Evolutionary conservation across 2,797 vertebrate genomes (phyloP).

Genomic region (Eutrigla gurnardus): DNA sequence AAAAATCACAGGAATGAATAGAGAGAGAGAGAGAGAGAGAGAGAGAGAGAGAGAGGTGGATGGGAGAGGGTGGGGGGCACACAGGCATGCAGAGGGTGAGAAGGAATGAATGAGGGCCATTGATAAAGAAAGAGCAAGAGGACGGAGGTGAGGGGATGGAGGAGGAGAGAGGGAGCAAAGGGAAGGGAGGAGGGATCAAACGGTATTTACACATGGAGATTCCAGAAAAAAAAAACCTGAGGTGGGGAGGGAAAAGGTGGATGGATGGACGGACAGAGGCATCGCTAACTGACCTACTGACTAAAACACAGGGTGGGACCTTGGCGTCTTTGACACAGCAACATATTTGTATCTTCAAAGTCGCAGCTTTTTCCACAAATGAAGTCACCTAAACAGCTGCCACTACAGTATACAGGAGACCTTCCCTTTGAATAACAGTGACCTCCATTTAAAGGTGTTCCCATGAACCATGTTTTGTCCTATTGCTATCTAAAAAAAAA

Average conservation of each 20-base stretch:
- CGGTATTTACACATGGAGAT: constrained; percentile 69
- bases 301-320: constrained; percentile 58
- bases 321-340: constrained; percentile 40
- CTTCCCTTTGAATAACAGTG: constrained; percentile 2
- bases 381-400: constrained; percentile 53
- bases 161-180: constrained; percentile 39
- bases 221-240: constrained; percentile 34
- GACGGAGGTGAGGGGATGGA: constrained; percentile 48
- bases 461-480: too few species aligned
- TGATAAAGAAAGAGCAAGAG: constrained; percentile 65
- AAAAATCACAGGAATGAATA: constrained; percentile 74
- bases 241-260: constrained; percentile 34
- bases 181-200: constrained; percentile 69
- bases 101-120: constrained; percentile 77
- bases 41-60: constrained; percentile 16
- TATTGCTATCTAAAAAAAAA: not conserved
- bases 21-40: constrained; percentile 24
- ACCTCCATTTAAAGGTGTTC: constrained; percentile 11
- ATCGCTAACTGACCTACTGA: constrained; percentile 63
- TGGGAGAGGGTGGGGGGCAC: constrained; percentile 54
- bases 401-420: not conserved
- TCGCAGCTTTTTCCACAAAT: constrained; percentile 59
- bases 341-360: constrained; percentile 42
- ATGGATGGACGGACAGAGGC: constrained; percentile 31
- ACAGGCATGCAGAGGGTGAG: constrained; percentile 72